These are phyloP conservation scores for Pterois miles DNA, from an alignment of 2,797 vertebrate species.

Conservation along the genomic window DNA sequence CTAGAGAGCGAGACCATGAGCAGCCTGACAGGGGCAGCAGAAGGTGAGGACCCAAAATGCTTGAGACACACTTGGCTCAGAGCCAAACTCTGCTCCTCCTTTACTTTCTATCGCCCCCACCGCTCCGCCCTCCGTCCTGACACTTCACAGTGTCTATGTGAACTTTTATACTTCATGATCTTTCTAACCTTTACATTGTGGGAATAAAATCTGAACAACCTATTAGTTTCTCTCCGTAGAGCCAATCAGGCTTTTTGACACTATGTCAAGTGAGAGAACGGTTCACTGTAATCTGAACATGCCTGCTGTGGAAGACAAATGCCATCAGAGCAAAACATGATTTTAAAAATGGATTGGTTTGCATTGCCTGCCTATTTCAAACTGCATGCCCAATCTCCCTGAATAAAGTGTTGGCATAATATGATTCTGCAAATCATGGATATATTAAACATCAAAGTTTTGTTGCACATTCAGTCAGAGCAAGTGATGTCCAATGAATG, in stretches of 20 bases:
- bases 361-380: not conserved
- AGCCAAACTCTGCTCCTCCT: conserved; percentile 70
- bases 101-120: not conserved
- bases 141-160: conserved; percentile 61
- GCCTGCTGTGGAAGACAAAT: conserved; percentile 6
- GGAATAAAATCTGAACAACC: conserved; percentile 22
- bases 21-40: conserved; percentile 70
- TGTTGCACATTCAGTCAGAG: no score
- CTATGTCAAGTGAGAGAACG: conserved; percentile 8
- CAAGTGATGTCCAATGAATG: no score
- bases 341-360: not conserved
- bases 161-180: conserved; percentile 79
- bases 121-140: conserved; percentile 25
- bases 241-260: conserved; percentile 29
- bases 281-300: not conserved
- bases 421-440: not conserved
- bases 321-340: not conserved
- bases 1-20: conserved; percentile 71
- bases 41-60: conserved; percentile 81
- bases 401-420: not conserved
- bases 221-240: conserved; percentile 3
- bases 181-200: conserved; percentile 73
- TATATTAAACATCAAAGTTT: not conserved
- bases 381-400: not conserved
- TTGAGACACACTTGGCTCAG: conserved; percentile 81